phyloP scores from a whole-genome alignment of 2,888 invertebrate genomes.

The Protophormia terraenovae region DNA sequence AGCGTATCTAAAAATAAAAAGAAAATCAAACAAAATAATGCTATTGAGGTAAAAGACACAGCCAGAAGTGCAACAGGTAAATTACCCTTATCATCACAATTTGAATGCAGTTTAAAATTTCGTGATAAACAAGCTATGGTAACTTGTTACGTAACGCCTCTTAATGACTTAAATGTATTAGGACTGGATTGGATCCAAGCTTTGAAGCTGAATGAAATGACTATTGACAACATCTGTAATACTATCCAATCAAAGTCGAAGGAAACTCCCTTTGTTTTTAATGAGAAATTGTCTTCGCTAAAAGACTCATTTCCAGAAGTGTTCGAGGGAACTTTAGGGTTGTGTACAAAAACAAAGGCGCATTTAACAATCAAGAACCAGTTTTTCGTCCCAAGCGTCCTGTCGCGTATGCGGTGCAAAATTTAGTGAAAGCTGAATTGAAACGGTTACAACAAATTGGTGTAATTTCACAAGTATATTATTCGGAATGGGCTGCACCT shows the following conservation, averaged over 20 bases:
- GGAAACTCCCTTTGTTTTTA: not conserved
- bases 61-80: constrained; percentile 64
- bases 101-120: constrained; percentile 53
- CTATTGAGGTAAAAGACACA: constrained; percentile 36
- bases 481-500: constrained; percentile 66
- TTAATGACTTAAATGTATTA: constrained; percentile 41
- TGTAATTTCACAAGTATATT: constrained; percentile 63
- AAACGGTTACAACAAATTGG: constrained; percentile 56
- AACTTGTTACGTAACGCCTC: constrained; percentile 45
- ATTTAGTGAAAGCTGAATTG: constrained; percentile 62
- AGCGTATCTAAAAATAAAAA: constrained; percentile 25
- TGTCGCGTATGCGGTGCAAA: constrained; percentile 47
- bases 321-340: constrained; percentile 55
- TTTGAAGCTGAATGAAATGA: constrained; percentile 41
- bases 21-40: constrained; percentile 16
- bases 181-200: constrained; percentile 62
- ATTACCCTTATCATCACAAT: constrained; percentile 59
- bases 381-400: constrained; percentile 67
- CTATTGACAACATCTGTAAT: constrained; percentile 47
- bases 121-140: constrained; percentile 1
- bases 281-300: constrained; percentile 5
- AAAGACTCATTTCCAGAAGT: constrained; percentile 58
- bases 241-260: not conserved
- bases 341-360: constrained; percentile 60
- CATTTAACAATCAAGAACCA: constrained; percentile 46